Base-by-base conservation (phyloP, 2,797 vertebrate species). In the Acipenser transmontanus region DNA sequence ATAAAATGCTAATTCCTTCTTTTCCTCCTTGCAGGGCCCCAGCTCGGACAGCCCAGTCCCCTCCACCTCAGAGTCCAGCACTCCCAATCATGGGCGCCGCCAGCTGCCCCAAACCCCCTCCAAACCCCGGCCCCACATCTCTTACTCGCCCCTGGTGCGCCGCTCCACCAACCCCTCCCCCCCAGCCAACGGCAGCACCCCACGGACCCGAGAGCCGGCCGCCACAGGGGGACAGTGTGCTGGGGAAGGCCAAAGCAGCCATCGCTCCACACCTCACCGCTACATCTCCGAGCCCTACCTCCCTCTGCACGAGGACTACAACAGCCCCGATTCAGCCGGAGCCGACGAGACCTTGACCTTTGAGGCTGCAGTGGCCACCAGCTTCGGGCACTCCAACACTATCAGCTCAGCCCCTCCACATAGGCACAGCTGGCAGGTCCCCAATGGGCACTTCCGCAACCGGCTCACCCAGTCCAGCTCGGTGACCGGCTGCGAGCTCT, bases 241-340 rank as follows among this genome's bases (percentile, higher is more conserved):
- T 85, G 71, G 72, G 82, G 78, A 74, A 10, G 66, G 66, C 9
- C 65, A 20, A 7, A 78, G 74, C 0, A 89, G 91, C 78, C 91
- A 88, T 66, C 84, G 85, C 7, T 83, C 91, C 1, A 96, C 95
- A 56, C 94, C 95, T 0, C 96, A 94, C 69, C 95, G 91, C 68
- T 97, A 97, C 87, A 98, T 97, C 85, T 98, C 97, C 0, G 96
- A 98, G 91, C 96, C 97, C 67, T 95, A 98, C 84, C 89, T 98
- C 80, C 89, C 92, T 1, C 88, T 93, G 79, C 94, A 95, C 1
- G 90, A 94, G 74, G 94, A 94, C 71, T 78, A 87, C 67, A 82
- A 91, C 4, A 76, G 88, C 67, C 89, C 91, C 9, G 91, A 91
- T 84, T 89, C 88, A 72, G 89, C 93, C 2, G 90, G 90, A 64